Conservation (phyloP, 2,888 invertebrate species). For the Hemicrepidius hirtus region DNA sequence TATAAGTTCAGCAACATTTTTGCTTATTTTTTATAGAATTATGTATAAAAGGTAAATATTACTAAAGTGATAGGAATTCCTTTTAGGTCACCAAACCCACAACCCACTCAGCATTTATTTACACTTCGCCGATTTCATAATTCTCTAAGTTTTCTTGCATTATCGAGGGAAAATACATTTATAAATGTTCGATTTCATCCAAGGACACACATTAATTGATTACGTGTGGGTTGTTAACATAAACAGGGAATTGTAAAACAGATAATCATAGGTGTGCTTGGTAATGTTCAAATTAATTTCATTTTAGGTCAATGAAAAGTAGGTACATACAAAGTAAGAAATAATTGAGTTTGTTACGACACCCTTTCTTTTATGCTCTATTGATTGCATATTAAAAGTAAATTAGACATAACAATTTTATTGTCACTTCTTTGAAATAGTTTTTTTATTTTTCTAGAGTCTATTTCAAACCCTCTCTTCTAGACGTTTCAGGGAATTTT, state of each 20-base stretch:
- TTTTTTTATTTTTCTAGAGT: too few relatives aligned
- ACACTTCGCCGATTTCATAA: slow-evolving; percentile 25
- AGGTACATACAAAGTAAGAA: too few relatives aligned
- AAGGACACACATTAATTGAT: slow-evolving; percentile 22
- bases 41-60: too few relatives aligned
- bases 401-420: too few relatives aligned
- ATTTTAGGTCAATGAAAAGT: slow-evolving; percentile 29
- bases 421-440: too few relatives aligned
- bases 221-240: slow-evolving; percentile 3
- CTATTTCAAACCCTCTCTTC: too few relatives aligned
- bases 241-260: slow-evolving; percentile 26
- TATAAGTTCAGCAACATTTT: slow-evolving; percentile 7
- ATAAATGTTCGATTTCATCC: slow-evolving; percentile 21
- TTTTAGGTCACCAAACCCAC: slow-evolving; percentile 34
- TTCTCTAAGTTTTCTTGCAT: slow-evolving; percentile 14
- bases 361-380: too few relatives aligned
- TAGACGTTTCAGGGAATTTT: too few relatives aligned
- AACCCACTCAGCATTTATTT: slow-evolving; percentile 17
- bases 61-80: slow-evolving; percentile 16
- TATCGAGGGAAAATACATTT: slow-evolving; percentile 8
- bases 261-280: slow-evolving; percentile 20
- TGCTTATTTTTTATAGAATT: too few relatives aligned
- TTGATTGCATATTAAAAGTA: too few relatives aligned
- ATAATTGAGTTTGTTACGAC: too few relatives aligned
- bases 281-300: slow-evolving; percentile 17